Evolutionary conservation across 2,888 invertebrate species (phyloP).

Genomic region (Leptopilina syphax): DNA sequence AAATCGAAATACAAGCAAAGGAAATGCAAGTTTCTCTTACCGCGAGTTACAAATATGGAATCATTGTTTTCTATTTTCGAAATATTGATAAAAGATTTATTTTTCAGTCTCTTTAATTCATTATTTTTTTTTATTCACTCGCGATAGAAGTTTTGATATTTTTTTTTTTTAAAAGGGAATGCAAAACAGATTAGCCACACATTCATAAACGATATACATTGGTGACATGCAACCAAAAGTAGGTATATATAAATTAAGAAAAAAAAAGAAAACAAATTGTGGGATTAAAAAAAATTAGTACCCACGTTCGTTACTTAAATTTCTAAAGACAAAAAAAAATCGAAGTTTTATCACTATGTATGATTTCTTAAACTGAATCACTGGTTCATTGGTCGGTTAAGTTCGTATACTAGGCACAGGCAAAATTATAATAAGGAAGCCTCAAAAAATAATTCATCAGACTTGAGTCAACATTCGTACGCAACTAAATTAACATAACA

Average conservation of each 20-base stretch:
- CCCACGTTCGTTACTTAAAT: constrained; percentile 15
- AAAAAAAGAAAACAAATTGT: constrained; percentile 10
- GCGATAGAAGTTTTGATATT: constrained; percentile 14
- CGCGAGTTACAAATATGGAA: constrained; percentile 27
- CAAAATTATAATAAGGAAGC: constrained; percentile 40
- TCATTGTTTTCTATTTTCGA: neutral
- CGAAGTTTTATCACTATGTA: constrained; percentile 29
- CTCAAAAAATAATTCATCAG: constrained; percentile 40
- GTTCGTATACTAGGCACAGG: constrained; percentile 41
- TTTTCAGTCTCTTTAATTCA: constrained; percentile 6
- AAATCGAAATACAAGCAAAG: constrained; percentile 2
- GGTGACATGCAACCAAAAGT: constrained; percentile 7
- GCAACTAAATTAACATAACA: constrained; percentile 27
- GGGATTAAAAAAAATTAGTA: neutral
- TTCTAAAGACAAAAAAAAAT: constrained; percentile 14
- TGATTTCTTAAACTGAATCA: constrained; percentile 39
- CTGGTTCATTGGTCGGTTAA: constrained; percentile 41
- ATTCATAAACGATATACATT: constrained; percentile 25
- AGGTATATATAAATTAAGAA: neutral
- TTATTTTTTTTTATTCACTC: neutral
- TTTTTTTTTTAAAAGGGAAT: constrained; percentile 19
- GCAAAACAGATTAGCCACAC: constrained; percentile 36
- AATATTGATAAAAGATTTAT: neutral
- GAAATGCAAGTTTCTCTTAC: constrained; percentile 25
- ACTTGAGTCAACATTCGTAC: constrained; percentile 36